Conservation (phyloP, 2,797 vertebrate genomes). For the Pipistrellus pipistrellus region DNA sequence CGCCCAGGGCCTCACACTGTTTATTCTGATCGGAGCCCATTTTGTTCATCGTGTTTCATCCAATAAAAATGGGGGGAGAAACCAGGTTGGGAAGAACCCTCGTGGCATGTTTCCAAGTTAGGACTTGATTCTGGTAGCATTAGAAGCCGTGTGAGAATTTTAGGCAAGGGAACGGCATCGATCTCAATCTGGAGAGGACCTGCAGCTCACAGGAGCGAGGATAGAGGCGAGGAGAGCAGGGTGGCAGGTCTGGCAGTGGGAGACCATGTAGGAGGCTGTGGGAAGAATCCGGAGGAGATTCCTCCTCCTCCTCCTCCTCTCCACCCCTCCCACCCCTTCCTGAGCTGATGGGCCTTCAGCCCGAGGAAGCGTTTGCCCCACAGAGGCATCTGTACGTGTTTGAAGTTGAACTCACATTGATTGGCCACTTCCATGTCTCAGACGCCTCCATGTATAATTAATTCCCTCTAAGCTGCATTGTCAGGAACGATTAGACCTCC, state of each 20-base stretch:
- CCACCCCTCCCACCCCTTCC: fast-evolving
- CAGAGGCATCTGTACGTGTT: fast-evolving
- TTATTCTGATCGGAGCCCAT: background rate
- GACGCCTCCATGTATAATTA: constrained; percentile 42
- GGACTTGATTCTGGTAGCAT: background rate
- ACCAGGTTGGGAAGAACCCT: background rate
- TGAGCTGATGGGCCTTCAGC: fast-evolving
- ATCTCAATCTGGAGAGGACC: background rate
- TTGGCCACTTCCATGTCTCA: constrained; percentile 12
- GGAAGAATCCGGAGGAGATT: background rate
- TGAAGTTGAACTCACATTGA: background rate
- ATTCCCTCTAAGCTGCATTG: constrained; percentile 3
- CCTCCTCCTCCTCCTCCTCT: fast-evolving
- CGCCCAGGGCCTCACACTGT: background rate
- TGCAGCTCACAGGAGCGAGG: background rate
- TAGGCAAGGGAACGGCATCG: background rate
- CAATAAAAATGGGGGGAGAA: background rate
- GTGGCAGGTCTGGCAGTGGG: fast-evolving
- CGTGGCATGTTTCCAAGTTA: constrained; percentile 11
- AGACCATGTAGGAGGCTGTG: background rate
- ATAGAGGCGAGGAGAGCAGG: fast-evolving
- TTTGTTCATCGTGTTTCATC: constrained; percentile 8
- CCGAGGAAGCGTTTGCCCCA: background rate
- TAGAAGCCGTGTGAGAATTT: background rate
- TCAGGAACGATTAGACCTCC: constrained; percentile 46